Conservation (phyloP, 2,888 invertebrate genomes). For the Acleris holmiana region DNA sequence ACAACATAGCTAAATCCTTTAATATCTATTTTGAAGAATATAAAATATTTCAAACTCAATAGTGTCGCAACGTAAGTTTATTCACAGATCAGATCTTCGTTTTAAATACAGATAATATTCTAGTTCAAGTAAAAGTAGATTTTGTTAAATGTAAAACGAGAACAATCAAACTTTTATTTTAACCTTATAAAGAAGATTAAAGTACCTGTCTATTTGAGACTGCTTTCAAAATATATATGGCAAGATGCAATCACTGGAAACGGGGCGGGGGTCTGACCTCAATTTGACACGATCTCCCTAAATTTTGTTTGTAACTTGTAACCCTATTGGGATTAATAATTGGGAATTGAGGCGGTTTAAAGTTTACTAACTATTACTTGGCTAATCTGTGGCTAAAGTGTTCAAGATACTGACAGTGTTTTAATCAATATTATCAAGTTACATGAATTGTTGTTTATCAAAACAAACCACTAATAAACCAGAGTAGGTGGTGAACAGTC, state of each 20-base stretch:
- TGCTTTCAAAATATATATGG: conserved; percentile 3
- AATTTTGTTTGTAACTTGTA: conserved; percentile 26
- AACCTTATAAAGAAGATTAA: background rate
- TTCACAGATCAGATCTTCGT: background rate
- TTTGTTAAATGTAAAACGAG: too few species aligned
- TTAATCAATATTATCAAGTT: too few species aligned
- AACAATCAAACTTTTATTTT: background rate
- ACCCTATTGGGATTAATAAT: conserved; percentile 29
- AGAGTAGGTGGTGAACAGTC: too few species aligned
- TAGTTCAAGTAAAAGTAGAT: background rate
- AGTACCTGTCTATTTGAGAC: background rate
- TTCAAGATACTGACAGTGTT: background rate
- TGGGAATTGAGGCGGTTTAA: conserved; percentile 18
- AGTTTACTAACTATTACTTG: conserved; percentile 27
- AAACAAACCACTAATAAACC: too few species aligned
- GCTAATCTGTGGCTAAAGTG: conserved; percentile 1
- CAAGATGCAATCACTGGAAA: conserved; percentile 19
- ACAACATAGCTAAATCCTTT: too few species aligned
- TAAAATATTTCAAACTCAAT: background rate
- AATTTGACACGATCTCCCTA: conserved; percentile 24
- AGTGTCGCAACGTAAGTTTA: background rate
- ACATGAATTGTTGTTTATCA: too few species aligned
- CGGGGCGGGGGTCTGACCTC: conserved; percentile 29
- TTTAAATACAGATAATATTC: background rate
- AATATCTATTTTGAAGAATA: too few species aligned